Evolutionary conservation across 2,113 vertebrate genomes (phyloP).

Genomic region (Callospermophilus lateralis): DNA sequence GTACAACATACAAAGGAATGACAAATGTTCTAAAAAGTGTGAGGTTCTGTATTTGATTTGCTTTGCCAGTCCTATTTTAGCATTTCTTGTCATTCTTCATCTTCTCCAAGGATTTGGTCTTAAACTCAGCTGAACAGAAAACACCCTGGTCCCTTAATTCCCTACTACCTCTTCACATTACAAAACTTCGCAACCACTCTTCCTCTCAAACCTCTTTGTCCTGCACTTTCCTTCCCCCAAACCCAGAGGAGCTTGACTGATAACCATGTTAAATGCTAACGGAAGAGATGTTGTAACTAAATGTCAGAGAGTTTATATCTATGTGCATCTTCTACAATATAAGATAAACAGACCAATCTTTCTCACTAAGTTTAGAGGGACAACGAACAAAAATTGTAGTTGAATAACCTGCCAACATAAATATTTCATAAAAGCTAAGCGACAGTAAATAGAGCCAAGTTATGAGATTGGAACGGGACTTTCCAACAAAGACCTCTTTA

Average conservation of each 20-base stretch:
- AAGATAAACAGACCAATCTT: slow-evolving; percentile 73
- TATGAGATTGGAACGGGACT: not conserved
- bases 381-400: slow-evolving; percentile 65
- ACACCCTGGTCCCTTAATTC: not conserved
- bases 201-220: not conserved
- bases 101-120: slow-evolving; percentile 54
- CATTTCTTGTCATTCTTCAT: not conserved
- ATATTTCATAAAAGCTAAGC: slow-evolving; percentile 75
- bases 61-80: not conserved
- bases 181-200: not conserved
- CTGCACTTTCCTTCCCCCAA: not conserved
- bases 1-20: not conserved
- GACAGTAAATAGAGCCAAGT: not conserved
- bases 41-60: not conserved
- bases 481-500: slow-evolving; percentile 12
- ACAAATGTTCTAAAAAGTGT: not conserved
- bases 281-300: slow-evolving; percentile 51
- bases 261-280: slow-evolving; percentile 44
- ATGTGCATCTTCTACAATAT: slow-evolving; percentile 54
- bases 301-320: slow-evolving; percentile 51
- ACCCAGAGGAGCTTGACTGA: not conserved
- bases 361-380: slow-evolving; percentile 27
- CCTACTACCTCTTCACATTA: not conserved
- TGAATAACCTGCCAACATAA: slow-evolving; percentile 78
- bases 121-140: not conserved